Percentiles rank a stretch among this genome's conserved stretches.
These are phyloP conservation scores for Rugalucina vietnamica DNA, from an alignment of 2,888 invertebrate species.

Conservation along the genomic window DNA sequence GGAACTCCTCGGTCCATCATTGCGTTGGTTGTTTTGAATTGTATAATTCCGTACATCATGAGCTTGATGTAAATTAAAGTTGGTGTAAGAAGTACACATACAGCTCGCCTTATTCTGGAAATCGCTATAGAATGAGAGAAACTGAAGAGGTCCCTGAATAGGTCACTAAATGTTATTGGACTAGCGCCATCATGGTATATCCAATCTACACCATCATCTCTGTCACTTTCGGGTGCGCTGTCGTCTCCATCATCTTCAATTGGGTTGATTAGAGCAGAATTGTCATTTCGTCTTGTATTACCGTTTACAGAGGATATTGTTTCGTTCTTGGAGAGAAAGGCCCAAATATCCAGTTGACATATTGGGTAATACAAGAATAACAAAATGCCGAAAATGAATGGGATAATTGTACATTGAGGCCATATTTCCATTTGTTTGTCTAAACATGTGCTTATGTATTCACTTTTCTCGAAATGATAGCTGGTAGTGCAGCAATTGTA, in stretches of 20 bases:
- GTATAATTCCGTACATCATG: not conserved
- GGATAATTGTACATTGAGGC: not conserved
- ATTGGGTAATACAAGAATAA: not conserved
- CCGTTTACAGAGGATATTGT: no score
- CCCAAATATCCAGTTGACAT: not conserved
- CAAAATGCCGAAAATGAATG: not conserved
- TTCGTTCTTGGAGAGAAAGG: not conserved
- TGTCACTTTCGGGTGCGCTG: no score
- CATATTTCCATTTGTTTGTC: not conserved
- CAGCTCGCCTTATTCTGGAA: not conserved
- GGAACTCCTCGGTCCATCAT: not conserved
- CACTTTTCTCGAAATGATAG: not conserved
- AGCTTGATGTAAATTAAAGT: not conserved
- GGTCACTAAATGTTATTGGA: not conserved
- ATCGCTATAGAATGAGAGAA: not conserved
- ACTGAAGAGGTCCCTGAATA: not conserved
- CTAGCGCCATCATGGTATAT: not conserved
- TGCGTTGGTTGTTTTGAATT: not conserved
- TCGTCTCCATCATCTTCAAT: no score
- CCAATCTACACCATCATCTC: not conserved
- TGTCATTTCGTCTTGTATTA: no score
- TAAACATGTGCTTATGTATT: not conserved
- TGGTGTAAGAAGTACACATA: not conserved
- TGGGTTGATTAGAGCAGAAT: no score
- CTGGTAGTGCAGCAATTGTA: constrained; percentile 39